A percentile compares a stretch with the other conserved stretches of the same genome.
Conservation (phyloP, 2,113 vertebrate species). For the Edolisoma coerulescens region DNA sequence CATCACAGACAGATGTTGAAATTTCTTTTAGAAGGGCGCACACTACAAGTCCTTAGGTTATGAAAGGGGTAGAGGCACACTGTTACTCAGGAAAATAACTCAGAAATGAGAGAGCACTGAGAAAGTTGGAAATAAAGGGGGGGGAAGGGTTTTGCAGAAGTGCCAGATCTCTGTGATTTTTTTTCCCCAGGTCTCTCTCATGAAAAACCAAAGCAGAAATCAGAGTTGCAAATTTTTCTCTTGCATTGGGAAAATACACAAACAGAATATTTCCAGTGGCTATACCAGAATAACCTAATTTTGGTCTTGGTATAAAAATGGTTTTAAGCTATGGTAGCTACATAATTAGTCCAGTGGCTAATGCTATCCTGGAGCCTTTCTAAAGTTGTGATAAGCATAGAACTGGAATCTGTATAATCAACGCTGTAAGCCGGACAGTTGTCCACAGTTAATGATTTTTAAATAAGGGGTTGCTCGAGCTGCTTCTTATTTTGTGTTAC, state of each 20-base stretch:
- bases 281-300: not conserved
- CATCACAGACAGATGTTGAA: not conserved
- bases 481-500: not conserved
- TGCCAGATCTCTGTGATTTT: not conserved
- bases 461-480: not conserved
- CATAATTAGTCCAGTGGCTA: not conserved
- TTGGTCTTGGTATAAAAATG: not conserved
- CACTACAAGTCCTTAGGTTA: not conserved
- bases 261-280: not conserved
- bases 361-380: not conserved
- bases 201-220: not conserved
- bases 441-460: not conserved
- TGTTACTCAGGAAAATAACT: not conserved
- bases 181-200: not conserved
- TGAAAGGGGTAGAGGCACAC: not conserved
- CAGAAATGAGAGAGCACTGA: not conserved
- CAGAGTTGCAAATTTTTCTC: not conserved
- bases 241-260: not conserved
- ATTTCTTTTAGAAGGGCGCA: not conserved
- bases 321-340: not conserved
- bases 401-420: not conserved
- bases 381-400: not conserved
- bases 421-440: not conserved
- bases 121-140: not conserved
- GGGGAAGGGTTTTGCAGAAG: not conserved